phyloP scores from a whole-genome alignment of 2,113 vertebrate genomes.

The Maccullochella peelii region DNA sequence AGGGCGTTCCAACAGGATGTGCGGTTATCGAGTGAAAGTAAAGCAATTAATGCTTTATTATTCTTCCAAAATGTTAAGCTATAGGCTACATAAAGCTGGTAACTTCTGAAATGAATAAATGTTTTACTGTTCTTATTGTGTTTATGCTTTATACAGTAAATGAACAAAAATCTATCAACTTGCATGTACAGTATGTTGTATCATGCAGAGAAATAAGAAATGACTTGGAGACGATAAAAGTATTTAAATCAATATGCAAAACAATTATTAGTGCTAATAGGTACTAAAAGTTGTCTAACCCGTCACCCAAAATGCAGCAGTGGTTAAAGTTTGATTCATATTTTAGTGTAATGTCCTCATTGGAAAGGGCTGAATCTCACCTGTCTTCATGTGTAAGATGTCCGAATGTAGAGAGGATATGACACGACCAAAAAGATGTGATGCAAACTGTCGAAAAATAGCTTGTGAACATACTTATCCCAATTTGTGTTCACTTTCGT shows the following conservation, averaged over 20 bases:
- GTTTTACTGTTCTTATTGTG: background rate
- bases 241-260: background rate
- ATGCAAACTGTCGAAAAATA: too few species aligned
- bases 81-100: background rate
- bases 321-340: too few species aligned
- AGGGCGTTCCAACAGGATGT: background rate
- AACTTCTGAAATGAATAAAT: background rate
- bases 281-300: background rate
- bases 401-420: too few species aligned
- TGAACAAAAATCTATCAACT: background rate
- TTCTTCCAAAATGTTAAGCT: too few species aligned
- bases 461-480: too few species aligned
- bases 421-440: too few species aligned
- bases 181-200: background rate
- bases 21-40: too few species aligned
- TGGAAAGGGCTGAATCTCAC: too few species aligned
- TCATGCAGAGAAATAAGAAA: background rate
- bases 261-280: background rate
- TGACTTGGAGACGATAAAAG: background rate
- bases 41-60: too few species aligned
- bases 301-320: background rate
- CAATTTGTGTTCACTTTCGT: too few species aligned
- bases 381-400: too few species aligned
- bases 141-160: background rate
- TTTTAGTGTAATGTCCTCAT: too few species aligned